Conservation (phyloP, 2,113 vertebrate species). For the Melanerpes formicivorus region DNA sequence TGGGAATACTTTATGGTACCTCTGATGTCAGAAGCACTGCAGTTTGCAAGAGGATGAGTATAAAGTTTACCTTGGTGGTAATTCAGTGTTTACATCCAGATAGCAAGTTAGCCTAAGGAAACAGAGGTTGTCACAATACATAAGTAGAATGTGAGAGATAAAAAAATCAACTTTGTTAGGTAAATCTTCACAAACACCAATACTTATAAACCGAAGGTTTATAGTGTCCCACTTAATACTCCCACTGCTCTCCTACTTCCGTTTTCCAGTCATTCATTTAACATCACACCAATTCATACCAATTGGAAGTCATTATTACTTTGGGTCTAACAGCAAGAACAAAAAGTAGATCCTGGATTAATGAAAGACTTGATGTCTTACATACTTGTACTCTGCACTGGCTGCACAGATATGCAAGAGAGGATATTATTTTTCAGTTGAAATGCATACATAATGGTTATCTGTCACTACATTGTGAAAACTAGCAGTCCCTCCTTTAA, state of each 20-base stretch:
- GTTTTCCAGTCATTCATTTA: neutral
- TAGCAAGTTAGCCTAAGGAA: slow-evolving; percentile 19
- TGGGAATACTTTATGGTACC: neutral
- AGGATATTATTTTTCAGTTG: neutral
- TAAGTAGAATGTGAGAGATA: neutral
- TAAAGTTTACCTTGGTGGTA: neutral
- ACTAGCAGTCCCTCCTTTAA: neutral
- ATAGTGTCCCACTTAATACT: neutral
- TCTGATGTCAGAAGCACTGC: neutral
- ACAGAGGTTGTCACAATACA: neutral
- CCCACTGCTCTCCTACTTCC: neutral
- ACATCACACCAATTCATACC: neutral
- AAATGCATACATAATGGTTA: neutral
- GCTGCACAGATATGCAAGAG: neutral
- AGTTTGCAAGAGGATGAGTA: neutral
- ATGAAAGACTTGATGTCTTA: neutral
- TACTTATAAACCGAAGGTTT: neutral
- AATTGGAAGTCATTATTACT: neutral
- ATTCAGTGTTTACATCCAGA: slow-evolving; percentile 26
- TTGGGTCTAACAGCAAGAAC: neutral
- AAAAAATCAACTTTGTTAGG: neutral
- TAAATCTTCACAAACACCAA: slow-evolving; percentile 5
- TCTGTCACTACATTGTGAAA: neutral
- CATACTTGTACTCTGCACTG: neutral
- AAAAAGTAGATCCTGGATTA: neutral